These are phyloP conservation scores for Ctenosaura bakeri DNA, from an alignment of 2,797 vertebrate species.

Conservation along the genomic window DNA sequence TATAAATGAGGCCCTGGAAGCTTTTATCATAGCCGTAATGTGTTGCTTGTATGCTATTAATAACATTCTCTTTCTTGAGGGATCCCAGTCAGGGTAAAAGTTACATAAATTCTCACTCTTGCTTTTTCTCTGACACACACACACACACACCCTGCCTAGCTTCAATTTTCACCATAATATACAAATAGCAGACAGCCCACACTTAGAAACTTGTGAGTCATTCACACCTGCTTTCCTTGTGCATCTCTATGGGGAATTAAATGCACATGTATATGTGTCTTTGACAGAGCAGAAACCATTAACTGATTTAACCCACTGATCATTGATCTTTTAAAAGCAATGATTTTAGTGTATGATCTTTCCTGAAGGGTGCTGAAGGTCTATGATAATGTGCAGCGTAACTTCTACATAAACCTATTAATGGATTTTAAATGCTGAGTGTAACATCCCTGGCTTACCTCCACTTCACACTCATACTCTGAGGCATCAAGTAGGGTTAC, in stretches of 20 bases:
- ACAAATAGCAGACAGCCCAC: not conserved
- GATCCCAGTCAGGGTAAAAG: not conserved
- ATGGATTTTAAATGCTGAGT: not conserved
- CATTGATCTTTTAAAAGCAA: not conserved
- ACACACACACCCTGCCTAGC: not conserved
- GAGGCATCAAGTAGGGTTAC: conserved; percentile 92
- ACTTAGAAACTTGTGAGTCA: not conserved
- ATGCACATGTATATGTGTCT: not conserved
- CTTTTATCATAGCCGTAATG: not conserved
- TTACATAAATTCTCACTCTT: not conserved
- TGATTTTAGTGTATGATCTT: accelerated
- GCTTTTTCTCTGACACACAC: accelerated
- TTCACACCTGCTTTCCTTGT: not conserved
- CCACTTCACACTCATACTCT: conserved; percentile 91
- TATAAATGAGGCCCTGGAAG: not conserved
- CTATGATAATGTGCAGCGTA: not conserved
- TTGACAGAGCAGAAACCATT: conserved; percentile 10
- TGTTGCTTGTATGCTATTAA: not conserved
- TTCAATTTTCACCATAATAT: not conserved
- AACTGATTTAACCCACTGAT: not conserved
- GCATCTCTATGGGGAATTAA: not conserved
- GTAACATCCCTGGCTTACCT: conserved; percentile 82
- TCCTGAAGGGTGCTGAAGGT: not conserved
- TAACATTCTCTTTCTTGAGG: conserved; percentile 1
- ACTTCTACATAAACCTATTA: not conserved